phyloP scores from a whole-genome alignment of 2,888 invertebrate genomes.

The Chouioia cunea region DNA sequence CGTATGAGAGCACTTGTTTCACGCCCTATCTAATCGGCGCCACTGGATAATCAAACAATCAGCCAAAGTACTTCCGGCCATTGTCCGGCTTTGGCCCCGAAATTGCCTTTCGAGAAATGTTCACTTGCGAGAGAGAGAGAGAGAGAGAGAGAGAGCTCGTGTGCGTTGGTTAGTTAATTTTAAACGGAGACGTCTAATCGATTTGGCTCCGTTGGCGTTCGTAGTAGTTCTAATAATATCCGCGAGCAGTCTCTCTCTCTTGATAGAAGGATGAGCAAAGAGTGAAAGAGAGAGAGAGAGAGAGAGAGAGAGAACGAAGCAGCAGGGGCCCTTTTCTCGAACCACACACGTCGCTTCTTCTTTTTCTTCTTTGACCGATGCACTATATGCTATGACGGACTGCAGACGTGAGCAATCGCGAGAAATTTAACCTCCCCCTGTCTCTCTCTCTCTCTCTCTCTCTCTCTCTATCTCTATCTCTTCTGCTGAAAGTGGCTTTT shows the following conservation, averaged over 20 bases:
- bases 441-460: constrained; percentile 3
- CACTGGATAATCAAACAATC: constrained; percentile 46
- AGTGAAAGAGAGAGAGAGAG: too few species aligned
- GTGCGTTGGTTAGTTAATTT: constrained; percentile 43
- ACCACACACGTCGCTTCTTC: constrained; percentile 35
- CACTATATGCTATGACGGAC: neutral
- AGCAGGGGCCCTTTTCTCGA: constrained; percentile 33
- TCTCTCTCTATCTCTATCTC: constrained; percentile 4
- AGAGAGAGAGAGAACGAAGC: neutral
- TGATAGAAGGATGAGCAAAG: constrained; percentile 51
- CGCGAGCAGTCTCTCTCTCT: constrained; percentile 4
- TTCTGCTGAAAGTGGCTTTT: too few species aligned
- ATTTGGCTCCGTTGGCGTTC: constrained; percentile 45
- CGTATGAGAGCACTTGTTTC: constrained; percentile 26
- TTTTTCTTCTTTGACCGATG: neutral
- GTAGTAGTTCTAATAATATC: constrained; percentile 45
- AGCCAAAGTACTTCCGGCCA: constrained; percentile 41
- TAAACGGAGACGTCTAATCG: constrained; percentile 49
- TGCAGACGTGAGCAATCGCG: constrained; percentile 1
- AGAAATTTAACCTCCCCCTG: neutral
- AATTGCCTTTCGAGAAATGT: too few species aligned
- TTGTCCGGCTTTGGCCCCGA: constrained; percentile 9
- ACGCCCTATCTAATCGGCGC: constrained; percentile 42
- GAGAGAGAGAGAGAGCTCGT: neutral
- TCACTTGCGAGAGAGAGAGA: neutral